Evolutionary conservation across 2,888 invertebrate genomes (phyloP).

Genomic region (Liopterus haemorrhoidalis): DNA sequence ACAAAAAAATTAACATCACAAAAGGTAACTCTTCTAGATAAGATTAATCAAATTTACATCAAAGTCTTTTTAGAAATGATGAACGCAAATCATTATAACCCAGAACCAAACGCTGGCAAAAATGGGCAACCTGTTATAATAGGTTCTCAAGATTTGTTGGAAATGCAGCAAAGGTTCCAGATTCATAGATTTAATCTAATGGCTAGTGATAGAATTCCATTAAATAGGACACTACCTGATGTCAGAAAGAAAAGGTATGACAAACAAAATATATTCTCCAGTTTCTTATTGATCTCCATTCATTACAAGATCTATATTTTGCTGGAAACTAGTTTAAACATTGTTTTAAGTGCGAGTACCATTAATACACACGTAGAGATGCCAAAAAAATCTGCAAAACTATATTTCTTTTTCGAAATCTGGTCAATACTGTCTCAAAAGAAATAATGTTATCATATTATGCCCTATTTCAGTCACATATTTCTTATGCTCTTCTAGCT

Average conservation of each 20-base stretch:
- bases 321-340: too few relatives aligned
- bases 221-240: constrained; percentile 79
- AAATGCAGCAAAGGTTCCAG: constrained; percentile 72
- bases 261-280: constrained; percentile 3
- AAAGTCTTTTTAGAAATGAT: constrained; percentile 57
- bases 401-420: too few relatives aligned
- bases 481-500: too few relatives aligned
- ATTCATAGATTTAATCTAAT: constrained; percentile 84
- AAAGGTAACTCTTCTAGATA: constrained; percentile 51
- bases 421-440: too few relatives aligned
- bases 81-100: constrained; percentile 72
- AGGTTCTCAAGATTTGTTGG: constrained; percentile 65
- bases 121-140: constrained; percentile 75
- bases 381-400: too few relatives aligned
- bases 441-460: too few relatives aligned
- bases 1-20: constrained; percentile 62
- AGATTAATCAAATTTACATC: constrained; percentile 11
- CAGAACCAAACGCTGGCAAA: constrained; percentile 67
- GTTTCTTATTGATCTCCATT: too few relatives aligned
- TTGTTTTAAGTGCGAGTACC: too few relatives aligned
- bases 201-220: constrained; percentile 80
- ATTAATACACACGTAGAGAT: too few relatives aligned
- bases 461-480: too few relatives aligned
- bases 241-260: constrained; percentile 71
- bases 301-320: too few relatives aligned